These are phyloP conservation scores for Ips nitidus DNA, from an alignment of 1,140 invertebrate genomes.

Conservation along the genomic window DNA sequence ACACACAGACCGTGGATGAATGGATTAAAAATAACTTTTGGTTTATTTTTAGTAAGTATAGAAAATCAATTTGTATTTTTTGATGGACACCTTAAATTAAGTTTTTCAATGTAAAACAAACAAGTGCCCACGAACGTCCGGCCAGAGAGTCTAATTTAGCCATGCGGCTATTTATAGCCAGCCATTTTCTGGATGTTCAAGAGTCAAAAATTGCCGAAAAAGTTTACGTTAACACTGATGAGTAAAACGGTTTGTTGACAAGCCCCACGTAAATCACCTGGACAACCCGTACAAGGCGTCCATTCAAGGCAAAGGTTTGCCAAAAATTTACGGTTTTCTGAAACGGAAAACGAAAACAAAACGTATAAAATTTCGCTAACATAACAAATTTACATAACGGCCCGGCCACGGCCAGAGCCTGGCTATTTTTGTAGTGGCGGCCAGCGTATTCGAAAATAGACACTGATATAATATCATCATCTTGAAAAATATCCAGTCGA, in stretches of 20 bases:
- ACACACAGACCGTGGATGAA: background rate
- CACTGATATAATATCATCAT: slow-evolving; percentile 21
- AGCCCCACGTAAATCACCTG: background rate
- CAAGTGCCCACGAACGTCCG: background rate
- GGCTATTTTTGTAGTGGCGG: slow-evolving; percentile 29
- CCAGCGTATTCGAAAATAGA: slow-evolving; percentile 30
- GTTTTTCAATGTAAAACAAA: slow-evolving; percentile 28
- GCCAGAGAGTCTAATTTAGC: slow-evolving; percentile 17
- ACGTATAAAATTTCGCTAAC: slow-evolving; percentile 37
- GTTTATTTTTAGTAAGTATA: background rate
- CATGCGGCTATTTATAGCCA: slow-evolving; percentile 12
- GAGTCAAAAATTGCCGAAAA: too few species aligned
- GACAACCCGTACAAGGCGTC: too few species aligned
- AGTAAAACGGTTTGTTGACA: too few species aligned
- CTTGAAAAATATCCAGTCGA: slow-evolving; percentile 21
- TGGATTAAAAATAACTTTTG: background rate
- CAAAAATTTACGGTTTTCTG: slow-evolving; percentile 18
- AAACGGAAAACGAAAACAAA: slow-evolving; percentile 20
- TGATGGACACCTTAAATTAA: background rate
- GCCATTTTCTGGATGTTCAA: slow-evolving; percentile 7
- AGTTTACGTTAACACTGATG: too few species aligned
- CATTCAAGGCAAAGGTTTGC: background rate
- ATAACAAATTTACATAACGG: slow-evolving; percentile 35
- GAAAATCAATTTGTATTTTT: slow-evolving; percentile 3
- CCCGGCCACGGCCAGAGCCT: background rate